phyloP scores from a whole-genome alignment of 2,888 invertebrate genomes.

The Drosophila anomalipes region DNA sequence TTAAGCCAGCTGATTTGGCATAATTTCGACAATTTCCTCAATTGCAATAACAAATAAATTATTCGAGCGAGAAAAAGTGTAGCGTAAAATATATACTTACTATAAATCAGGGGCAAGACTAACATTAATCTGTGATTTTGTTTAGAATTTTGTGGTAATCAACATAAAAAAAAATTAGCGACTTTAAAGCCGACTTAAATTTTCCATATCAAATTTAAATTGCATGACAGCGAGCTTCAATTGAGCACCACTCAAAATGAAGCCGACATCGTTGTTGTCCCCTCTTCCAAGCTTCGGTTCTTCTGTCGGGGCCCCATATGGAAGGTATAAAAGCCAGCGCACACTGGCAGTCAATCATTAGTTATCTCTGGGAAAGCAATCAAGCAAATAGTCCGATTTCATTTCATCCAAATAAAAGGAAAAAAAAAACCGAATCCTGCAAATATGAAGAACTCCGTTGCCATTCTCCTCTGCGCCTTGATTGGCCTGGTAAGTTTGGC shows the following conservation, averaged over 20 bases:
- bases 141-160: conserved; percentile 13
- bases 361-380: conserved; percentile 54
- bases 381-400: conserved; percentile 29
- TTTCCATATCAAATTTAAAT: conserved; percentile 54
- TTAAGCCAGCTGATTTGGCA: conserved; percentile 37
- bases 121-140: conserved; percentile 35
- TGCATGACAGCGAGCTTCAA: conserved; percentile 62
- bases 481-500: conserved; percentile 83
- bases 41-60: conserved; percentile 40
- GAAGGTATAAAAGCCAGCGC: conserved; percentile 64
- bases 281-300: conserved; percentile 19
- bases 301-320: conserved; percentile 13
- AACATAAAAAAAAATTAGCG: conserved; percentile 7
- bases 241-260: conserved; percentile 69
- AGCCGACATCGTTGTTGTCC: conserved; percentile 19
- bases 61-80: neutral
- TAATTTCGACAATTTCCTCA: conserved; percentile 29
- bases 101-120: conserved; percentile 9
- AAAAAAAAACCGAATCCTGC: conserved; percentile 29
- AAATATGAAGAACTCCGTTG: conserved; percentile 83
- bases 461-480: conserved; percentile 81
- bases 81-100: conserved; percentile 4
- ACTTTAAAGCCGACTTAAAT: conserved; percentile 41
- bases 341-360: conserved; percentile 46
- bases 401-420: conserved; percentile 11